phyloP scores from a whole-genome alignment of 2,888 invertebrate species.

The Drosophila mimica region DNA sequence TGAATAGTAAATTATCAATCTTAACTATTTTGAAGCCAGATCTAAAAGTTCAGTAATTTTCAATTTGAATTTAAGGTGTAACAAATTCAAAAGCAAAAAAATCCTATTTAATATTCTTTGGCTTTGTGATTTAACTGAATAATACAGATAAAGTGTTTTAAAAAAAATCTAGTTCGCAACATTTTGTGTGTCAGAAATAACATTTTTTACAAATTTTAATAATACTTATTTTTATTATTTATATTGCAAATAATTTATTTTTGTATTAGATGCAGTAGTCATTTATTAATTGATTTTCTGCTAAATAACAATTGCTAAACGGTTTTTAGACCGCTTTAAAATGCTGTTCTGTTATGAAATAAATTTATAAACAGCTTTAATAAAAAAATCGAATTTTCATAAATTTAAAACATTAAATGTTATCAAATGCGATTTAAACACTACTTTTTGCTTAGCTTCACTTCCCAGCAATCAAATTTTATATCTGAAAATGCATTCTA shows the following conservation, averaged over 20 bases:
- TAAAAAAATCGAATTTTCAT: slow-evolving; percentile 9
- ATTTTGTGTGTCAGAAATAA: neutral
- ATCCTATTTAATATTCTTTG: accelerated
- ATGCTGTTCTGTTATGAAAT: neutral
- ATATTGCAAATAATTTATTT: too few relatives aligned
- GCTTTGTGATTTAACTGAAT: neutral
- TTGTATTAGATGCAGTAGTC: neutral
- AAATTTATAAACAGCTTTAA: neutral
- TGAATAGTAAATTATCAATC: neutral
- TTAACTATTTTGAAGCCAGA: neutral
- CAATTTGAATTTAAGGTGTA: too few relatives aligned
- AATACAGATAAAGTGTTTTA: neutral
- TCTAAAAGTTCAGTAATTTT: neutral
- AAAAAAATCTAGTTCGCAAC: neutral
- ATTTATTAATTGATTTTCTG: neutral
- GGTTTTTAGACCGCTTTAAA: neutral
- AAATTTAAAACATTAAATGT: slow-evolving; percentile 20
- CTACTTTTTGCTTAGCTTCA: neutral
- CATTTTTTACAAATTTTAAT: too few relatives aligned
- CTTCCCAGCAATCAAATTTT: neutral
- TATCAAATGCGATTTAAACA: slow-evolving; percentile 9
- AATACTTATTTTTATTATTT: too few relatives aligned
- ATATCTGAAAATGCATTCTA: slow-evolving; percentile 29
- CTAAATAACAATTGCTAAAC: neutral
- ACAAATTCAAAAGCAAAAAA: neutral